A percentile compares a stretch with the other conserved stretches of the same genome.
Conservation (phyloP, 1,140 invertebrate genomes). For the Temnothorax curvispinosus region DNA sequence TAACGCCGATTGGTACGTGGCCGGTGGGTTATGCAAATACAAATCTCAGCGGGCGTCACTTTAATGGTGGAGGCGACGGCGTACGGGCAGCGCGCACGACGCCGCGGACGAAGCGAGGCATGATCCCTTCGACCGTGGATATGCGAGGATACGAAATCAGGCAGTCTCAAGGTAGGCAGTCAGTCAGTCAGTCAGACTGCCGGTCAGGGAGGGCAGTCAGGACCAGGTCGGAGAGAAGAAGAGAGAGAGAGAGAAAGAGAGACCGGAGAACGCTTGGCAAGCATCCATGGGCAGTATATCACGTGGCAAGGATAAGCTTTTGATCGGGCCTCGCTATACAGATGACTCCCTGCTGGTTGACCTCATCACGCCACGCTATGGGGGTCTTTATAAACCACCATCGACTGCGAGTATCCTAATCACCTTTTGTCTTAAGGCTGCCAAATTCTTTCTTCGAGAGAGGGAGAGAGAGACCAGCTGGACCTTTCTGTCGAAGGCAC, state of each 20-base stretch:
- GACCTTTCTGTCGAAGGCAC: constrained; percentile 17
- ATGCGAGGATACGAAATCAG: constrained; percentile 51
- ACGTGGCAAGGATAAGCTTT: constrained; percentile 82
- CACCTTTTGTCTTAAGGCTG: constrained; percentile 82
- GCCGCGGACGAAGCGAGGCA: constrained; percentile 52
- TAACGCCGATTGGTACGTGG: constrained; percentile 73
- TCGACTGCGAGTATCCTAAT: constrained; percentile 81
- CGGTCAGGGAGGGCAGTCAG: constrained; percentile 60
- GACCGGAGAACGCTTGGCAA: constrained; percentile 66
- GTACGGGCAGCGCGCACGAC: constrained; percentile 54
- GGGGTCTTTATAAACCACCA: constrained; percentile 83
- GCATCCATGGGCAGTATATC: constrained; percentile 81
- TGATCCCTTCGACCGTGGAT: constrained; percentile 51
- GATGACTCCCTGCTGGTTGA: constrained; percentile 84
- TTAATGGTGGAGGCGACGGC: constrained; percentile 78
- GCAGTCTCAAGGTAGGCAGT: constrained; percentile 63
- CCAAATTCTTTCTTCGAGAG: constrained; percentile 74
- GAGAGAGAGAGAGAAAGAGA: constrained; percentile 44
- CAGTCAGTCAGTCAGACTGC: constrained; percentile 70
- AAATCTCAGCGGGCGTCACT: constrained; percentile 82
- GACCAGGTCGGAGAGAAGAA: constrained; percentile 60
- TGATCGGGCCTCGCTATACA: constrained; percentile 80
- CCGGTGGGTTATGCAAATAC: constrained; percentile 82
- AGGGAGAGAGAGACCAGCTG: constrained; percentile 15
- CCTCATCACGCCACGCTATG: constrained; percentile 84